A percentile compares a stretch with the other conserved stretches of the same genome.
Conservation (phyloP, 1,140 invertebrate genomes). For the Drosophila kepulauana region DNA sequence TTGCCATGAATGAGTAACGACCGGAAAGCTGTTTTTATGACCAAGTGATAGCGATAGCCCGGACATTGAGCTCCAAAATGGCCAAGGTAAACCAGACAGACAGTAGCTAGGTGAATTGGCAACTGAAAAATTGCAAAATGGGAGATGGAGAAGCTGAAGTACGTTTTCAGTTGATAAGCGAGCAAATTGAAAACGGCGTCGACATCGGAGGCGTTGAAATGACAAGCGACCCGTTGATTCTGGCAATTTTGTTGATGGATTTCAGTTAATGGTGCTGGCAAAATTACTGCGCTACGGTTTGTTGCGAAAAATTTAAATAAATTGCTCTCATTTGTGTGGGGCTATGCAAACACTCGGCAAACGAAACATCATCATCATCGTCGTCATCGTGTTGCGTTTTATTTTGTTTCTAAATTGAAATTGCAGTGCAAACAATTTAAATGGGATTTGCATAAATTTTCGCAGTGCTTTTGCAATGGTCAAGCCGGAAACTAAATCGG, state of each 20-base stretch:
- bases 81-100: conserved; percentile 68
- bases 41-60: conserved; percentile 70
- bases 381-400: conserved; percentile 53
- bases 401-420: conserved; percentile 84
- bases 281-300: conserved; percentile 42
- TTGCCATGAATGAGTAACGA: conserved; percentile 83
- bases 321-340: conserved; percentile 72
- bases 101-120: conserved; percentile 18
- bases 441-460: conserved; percentile 83
- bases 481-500: conserved; percentile 74
- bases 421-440: conserved; percentile 83
- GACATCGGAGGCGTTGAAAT: conserved; percentile 75
- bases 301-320: conserved; percentile 78
- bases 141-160: conserved; percentile 16
- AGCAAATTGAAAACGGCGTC: conserved; percentile 80
- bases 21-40: conserved; percentile 82
- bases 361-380: conserved; percentile 13
- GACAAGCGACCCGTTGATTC: conserved; percentile 72
- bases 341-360: conserved; percentile 13
- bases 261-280: conserved; percentile 71
- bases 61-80: conserved; percentile 25
- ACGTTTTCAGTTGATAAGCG: conserved; percentile 71
- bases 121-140: not conserved
- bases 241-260: conserved; percentile 82
- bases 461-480: conserved; percentile 51